Conservation (phyloP, 2,888 invertebrate species). For the Heliconius sara region DNA sequence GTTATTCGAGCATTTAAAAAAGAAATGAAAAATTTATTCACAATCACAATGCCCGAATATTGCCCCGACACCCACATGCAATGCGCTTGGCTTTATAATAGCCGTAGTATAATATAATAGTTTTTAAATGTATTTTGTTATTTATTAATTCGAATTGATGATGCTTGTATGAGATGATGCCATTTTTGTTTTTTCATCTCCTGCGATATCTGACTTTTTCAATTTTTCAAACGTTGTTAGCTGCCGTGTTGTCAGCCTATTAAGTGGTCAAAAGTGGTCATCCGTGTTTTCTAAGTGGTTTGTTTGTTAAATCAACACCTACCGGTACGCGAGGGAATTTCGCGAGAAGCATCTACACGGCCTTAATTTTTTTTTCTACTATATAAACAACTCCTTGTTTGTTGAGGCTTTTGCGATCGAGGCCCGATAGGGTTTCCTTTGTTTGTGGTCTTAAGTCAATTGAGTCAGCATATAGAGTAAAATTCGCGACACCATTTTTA, state of each 20-base stretch:
- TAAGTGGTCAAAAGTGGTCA: conserved; percentile 71
- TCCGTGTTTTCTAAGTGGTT: conserved; percentile 67
- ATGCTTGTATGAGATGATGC: background rate
- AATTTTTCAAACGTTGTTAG: conserved; percentile 39
- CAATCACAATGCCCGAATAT: conserved; percentile 46
- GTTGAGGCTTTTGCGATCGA: conserved; percentile 72
- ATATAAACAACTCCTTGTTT: conserved; percentile 69
- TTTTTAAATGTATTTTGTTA: conserved; percentile 34
- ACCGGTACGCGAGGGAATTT: conserved; percentile 72
- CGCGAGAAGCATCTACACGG: conserved; percentile 70
- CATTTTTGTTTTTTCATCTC: conserved; percentile 2
- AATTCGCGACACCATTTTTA: conserved; percentile 48
- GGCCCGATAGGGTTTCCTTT: conserved; percentile 75
- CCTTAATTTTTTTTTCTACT: conserved; percentile 67
- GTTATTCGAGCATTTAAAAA: conserved; percentile 58
- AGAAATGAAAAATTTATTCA: conserved; percentile 49
- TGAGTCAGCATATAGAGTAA: conserved; percentile 46
- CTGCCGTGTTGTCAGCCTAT: conserved; percentile 62
- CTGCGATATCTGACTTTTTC: background rate
- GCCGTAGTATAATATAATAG: conserved; percentile 20
- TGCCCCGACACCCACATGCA: conserved; percentile 48
- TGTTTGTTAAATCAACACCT: conserved; percentile 78
- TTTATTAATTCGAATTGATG: conserved; percentile 23
- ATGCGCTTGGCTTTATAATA: conserved; percentile 31
- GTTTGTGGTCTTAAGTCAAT: conserved; percentile 70